Base-by-base conservation (phyloP, 2,797 vertebrate genomes). In the Hybognathus amarus region DNA sequence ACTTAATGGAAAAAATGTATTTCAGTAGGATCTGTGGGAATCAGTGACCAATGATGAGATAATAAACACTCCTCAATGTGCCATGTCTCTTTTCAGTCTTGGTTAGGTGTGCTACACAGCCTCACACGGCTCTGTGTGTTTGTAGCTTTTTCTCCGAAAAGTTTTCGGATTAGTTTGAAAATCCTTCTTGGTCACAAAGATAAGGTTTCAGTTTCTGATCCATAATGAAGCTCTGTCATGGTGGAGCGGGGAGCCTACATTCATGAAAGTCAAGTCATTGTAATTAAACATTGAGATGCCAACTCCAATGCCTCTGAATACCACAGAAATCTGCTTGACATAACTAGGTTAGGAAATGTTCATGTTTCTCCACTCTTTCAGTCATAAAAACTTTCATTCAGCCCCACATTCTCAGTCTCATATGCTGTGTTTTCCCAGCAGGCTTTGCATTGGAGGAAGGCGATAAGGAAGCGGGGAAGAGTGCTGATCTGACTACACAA, bases 341-440 rank as follows among this genome's bases (percentile, higher is more conserved):
- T 91, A 94, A 93, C 91, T 94, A 87, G 95, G 94, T 94, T 93
- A 92, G 86, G 90, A 92, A 88, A 79, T 75, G 83, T 88, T 84
- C 87, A 77, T 52, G 82, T 76, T 84, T 18, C 30, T 47, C 1
- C 15, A 18, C 10, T 36, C 42, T 52, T 87, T 80, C 85, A 87
- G 61, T 82, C 84, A 20, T 87, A 84, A 54, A n/a, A 56, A 85
- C 22, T 73, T 66, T 74, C 54, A 61, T 82, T 85, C 84, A 77
- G 22, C 18, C n/a, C 3, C 13, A 68, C 50, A 54, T 70, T 70
- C 69, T 64, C 22, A 64, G 54, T 4, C 82, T 77, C 15, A 7
- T 75, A 56, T 71, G 13, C 22, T 81, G 20, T 77, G 50, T 81
- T 68, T 78, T 87, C 54, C 50, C 69, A 50, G 45, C 54, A 81